Evolutionary conservation across 2,888 invertebrate genomes (phyloP).

Genomic region (Xestobium rufovillosum): DNA sequence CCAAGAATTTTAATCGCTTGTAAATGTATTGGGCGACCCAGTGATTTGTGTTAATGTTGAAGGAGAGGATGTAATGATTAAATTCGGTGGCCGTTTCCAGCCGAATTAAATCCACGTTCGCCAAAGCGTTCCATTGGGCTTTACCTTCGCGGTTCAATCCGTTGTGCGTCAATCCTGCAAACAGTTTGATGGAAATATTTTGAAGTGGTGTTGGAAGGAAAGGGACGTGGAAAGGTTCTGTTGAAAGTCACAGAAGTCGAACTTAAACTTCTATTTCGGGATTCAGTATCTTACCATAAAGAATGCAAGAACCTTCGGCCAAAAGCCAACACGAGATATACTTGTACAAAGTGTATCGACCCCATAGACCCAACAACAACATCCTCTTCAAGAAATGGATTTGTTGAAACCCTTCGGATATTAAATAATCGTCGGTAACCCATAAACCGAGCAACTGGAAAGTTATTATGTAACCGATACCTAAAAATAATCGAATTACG

Average conservation of each 20-base stretch:
- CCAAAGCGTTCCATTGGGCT: slow-evolving; percentile 77
- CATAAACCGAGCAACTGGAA: slow-evolving; percentile 66
- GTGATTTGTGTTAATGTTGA: slow-evolving; percentile 92
- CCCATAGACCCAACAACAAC: slow-evolving; percentile 73
- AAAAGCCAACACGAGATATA: slow-evolving; percentile 93
- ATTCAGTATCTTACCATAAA: slow-evolving; percentile 53
- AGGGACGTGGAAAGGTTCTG: neutral
- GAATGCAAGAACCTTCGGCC: slow-evolving; percentile 68
- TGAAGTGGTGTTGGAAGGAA: neutral
- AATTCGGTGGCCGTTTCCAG: slow-evolving; percentile 81
- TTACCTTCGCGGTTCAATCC: slow-evolving; percentile 59
- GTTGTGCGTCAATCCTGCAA: slow-evolving; percentile 77
- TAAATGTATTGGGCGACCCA: slow-evolving; percentile 94
- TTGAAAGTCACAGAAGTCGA: neutral
- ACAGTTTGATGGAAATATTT: slow-evolving; percentile 32
- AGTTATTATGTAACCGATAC: slow-evolving; percentile 63
- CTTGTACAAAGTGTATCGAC: slow-evolving; percentile 77
- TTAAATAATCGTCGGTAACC: slow-evolving; percentile 67
- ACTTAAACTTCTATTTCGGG: too few relatives aligned
- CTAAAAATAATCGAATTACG: slow-evolving; percentile 55
- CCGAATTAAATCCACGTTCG: slow-evolving; percentile 74
- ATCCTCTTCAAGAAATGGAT: slow-evolving; percentile 53
- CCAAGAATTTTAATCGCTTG: slow-evolving; percentile 86
- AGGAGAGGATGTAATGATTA: slow-evolving; percentile 81
- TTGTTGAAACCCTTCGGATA: slow-evolving; percentile 54